Base-by-base conservation (phyloP, 2,113 vertebrate genomes). In the Irena cyanogastra region DNA sequence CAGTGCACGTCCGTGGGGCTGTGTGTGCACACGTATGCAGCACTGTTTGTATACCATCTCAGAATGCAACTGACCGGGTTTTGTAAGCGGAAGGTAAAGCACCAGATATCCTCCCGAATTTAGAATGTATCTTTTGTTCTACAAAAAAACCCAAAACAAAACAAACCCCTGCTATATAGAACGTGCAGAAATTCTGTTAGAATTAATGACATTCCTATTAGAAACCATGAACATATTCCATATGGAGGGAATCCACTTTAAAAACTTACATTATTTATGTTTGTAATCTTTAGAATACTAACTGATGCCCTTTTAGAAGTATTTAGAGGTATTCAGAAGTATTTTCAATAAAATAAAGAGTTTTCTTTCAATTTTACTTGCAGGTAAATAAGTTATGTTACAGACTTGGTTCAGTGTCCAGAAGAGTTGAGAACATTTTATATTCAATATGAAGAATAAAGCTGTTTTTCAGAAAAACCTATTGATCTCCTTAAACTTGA, bases 321-420 rank as follows among this genome's bases (percentile, higher is more conserved):
- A 64, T 78, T 90, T 93, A n/a, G n/a, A n/a, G n/a, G n/a, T n/a
- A n/a, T n/a, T 41, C n/a, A 57, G n/a, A 78, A 71, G 15, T 44
- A 64, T 78, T 90, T 93, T 78, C 79, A 89, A 75, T 94, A 87
- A 80, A 96, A 91, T 44, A 63, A 95, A 94, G 75, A 47, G n/a
- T n/a, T n/a, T n/a, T n/a, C n/a, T 89, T 95, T 93, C 57, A 7
- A 7, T 90, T 96, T 86, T 86, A 31, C 68, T 93, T 96, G 56
- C 84, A 94, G 90, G 80, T 86, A 87, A 89, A 87, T 86, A 54
- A 91, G 45, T 72, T 79, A 64, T 71, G 84, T 89, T 78, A 69
- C 80, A 93, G 74, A 44, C 49, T 90, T 83, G 79, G 28, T 52
- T 91, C 76, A 94, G 54, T 93, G 66, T 90, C 89, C 86, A 71